phyloP scores from a whole-genome alignment of 2,888 invertebrate species.

The Cephus spinipes region DNA sequence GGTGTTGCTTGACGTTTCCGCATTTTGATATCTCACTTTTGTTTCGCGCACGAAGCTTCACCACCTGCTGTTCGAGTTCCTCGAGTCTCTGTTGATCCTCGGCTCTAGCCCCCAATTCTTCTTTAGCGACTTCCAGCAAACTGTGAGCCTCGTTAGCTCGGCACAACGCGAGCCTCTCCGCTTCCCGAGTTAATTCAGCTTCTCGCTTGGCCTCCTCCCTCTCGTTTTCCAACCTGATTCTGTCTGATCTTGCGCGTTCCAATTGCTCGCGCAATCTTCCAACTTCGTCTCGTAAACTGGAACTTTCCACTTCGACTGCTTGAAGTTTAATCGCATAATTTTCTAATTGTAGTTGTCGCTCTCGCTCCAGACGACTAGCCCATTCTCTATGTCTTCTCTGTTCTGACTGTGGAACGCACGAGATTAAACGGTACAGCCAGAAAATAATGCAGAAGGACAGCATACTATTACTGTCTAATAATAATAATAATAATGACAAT shows the following conservation, averaged over 20 bases:
- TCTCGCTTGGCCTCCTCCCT: constrained; percentile 71
- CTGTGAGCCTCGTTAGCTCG: constrained; percentile 64
- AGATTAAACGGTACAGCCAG: no score
- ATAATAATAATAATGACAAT: constrained; percentile 10
- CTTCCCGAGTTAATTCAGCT: constrained; percentile 68
- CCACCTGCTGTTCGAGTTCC: constrained; percentile 81
- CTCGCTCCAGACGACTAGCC: constrained; percentile 85
- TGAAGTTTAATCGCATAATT: constrained; percentile 80
- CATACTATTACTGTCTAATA: not conserved
- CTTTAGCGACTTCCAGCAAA: constrained; percentile 64
- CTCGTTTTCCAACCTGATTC: constrained; percentile 69
- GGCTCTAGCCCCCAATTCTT: constrained; percentile 72
- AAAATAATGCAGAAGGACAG: not conserved
- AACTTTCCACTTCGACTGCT: constrained; percentile 76
- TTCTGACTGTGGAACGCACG: constrained; percentile 75
- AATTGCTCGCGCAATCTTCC: constrained; percentile 73
- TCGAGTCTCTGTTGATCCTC: constrained; percentile 81
- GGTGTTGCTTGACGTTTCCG: not conserved
- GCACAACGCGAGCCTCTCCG: constrained; percentile 69
- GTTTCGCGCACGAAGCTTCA: constrained; percentile 79
- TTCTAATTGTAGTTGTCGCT: constrained; percentile 82
- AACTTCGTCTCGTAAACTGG: constrained; percentile 76
- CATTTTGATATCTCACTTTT: constrained; percentile 71
- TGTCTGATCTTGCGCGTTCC: constrained; percentile 73
- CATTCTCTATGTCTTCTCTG: constrained; percentile 88